A percentile compares a stretch with the other conserved stretches of the same genome.
These are phyloP conservation scores for Pristionchus entomophagus DNA, from an alignment of 2,888 invertebrate species.

Conservation along the genomic window DNA sequence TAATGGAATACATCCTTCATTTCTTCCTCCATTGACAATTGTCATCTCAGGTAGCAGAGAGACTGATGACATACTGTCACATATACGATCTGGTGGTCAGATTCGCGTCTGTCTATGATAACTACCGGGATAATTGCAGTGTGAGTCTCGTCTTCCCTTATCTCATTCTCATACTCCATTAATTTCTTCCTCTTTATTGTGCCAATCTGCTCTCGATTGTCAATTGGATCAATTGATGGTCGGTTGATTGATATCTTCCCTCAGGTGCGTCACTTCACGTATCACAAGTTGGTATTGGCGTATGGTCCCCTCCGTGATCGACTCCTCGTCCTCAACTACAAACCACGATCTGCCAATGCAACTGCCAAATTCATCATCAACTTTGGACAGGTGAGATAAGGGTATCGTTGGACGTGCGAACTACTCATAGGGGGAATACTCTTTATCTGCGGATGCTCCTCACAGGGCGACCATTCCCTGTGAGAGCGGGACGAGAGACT, in stretches of 20 bases:
- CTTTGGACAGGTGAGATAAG: constrained; percentile 57
- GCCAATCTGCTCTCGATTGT: not conserved
- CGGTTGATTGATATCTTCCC: not conserved
- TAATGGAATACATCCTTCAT: not conserved
- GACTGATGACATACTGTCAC: constrained; percentile 62
- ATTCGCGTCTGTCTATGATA: constrained; percentile 65
- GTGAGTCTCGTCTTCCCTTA: constrained; percentile 51
- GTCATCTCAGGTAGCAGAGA: constrained; percentile 51
- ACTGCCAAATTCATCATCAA: constrained; percentile 56
- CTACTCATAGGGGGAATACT: too few species aligned
- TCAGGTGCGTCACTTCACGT: constrained; percentile 90
- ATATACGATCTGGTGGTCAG: constrained; percentile 67
- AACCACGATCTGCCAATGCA: not conserved
- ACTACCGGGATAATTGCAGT: constrained; percentile 62
- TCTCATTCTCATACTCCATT: not conserved
- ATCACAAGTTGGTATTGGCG: constrained; percentile 89
- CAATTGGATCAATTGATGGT: not conserved
- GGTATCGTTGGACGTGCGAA: too few species aligned
- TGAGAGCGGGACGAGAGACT: too few species aligned
- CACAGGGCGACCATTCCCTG: too few species aligned
- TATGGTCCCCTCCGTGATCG: constrained; percentile 82
- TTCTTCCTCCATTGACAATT: too few species aligned
- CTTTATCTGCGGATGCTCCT: too few species aligned
- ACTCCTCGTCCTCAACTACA: constrained; percentile 57
- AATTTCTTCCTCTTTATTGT: too few species aligned